Conservation (phyloP, 2,113 vertebrate species). For the Strix uralensis region DNA sequence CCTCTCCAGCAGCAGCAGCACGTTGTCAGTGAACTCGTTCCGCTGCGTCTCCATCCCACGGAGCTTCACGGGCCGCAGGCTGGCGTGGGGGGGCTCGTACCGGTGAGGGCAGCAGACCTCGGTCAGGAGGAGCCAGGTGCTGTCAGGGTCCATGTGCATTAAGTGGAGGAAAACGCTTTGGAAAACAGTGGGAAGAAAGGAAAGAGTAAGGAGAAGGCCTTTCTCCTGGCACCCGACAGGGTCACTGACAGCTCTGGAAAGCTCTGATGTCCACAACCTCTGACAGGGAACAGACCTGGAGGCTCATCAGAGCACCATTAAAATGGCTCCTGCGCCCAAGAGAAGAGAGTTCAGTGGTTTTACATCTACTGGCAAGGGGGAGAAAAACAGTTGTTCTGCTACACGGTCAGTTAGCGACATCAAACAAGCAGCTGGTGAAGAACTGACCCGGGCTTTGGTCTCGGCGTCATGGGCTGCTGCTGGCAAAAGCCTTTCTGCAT, state of each 20-base stretch:
- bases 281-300: not conserved
- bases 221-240: not conserved
- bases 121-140: conserved; percentile 84
- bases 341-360: not conserved
- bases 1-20: conserved; percentile 78
- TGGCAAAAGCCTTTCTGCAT: not conserved
- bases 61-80: conserved; percentile 75
- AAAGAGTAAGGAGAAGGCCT: not conserved
- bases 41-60: conserved; percentile 53
- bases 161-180: conserved; percentile 85
- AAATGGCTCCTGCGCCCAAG: not conserved
- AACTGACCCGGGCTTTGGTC: not conserved
- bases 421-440: conserved; percentile 3
- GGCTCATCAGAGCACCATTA: not conserved
- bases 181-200: not conserved
- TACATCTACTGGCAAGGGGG: not conserved
- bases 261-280: not conserved
- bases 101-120: conserved; percentile 76
- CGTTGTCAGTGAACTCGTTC: conserved; percentile 79
- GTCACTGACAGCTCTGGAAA: not conserved
- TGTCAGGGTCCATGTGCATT: conserved; percentile 84
- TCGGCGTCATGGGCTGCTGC: not conserved
- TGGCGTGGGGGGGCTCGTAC: conserved; percentile 74
- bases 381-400: not conserved
- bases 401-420: not conserved